Base-by-base conservation (phyloP, 2,797 vertebrate genomes). In the Helicolenus hilgendorfi region DNA sequence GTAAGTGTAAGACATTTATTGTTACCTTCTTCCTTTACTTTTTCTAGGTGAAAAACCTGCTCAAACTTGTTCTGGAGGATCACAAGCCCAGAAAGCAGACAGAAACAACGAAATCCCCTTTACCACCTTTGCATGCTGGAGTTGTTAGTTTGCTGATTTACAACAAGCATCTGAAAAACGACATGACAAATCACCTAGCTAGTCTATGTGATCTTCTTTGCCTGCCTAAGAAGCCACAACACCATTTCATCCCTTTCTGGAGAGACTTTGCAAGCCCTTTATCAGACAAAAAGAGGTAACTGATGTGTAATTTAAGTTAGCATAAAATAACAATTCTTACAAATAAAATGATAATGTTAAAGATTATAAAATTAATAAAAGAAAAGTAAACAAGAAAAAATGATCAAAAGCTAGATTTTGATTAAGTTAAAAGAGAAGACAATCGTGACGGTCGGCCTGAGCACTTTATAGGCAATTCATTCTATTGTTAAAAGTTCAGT, bases 151-250 rank as follows among this genome's bases (percentile, higher is more conserved):
- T 92, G 72, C 60, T 89, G 0, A 55, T 92, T 0, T 81, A 15
- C 70, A 83, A 53, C 27, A 59, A 0, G 3, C 1, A 92, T 77
- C 60, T 90, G 29, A 4, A 0, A 5, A 10, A 36, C 0, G 31
- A 6, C 0, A 69, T 36, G 15, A 11, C 0, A 0, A 0, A 62
- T 4, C 76, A 77, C 0, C 11, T 83, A 1, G 65, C 79, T 6
- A 1, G 3, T 76, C 27, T 92, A 1, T 92, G 91, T 7, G 26
- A 76, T 65, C 76, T 71, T 55, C 88, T 92, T 41, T 24, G 88
- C 58, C 0, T 92, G 24, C 86, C 81, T 3, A 5, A 13, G 0
- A 0, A 0, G 33, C 11, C 55, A 4, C 70, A 0, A 31, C 24
- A 0, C 5, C 0, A 76, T 2, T 92, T 90, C 9, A 0, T 5